Percentiles rank a stretch among this genome's conserved stretches.
Evolutionary conservation across 2,113 vertebrate species (phyloP).

Genomic region (Lagopus leucura): DNA sequence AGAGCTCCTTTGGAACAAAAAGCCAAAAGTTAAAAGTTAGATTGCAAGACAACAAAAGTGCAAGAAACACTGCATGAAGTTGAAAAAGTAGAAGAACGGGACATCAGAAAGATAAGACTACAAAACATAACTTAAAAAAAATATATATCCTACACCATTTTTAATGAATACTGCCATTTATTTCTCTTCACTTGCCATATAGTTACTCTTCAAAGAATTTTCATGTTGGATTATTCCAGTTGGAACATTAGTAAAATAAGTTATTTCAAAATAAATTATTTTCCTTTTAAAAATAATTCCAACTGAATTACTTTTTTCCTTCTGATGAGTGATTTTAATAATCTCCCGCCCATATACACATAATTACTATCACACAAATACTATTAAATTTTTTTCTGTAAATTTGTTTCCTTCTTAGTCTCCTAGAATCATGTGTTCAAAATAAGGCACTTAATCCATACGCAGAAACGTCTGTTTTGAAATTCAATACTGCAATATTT

Average conservation of each 20-base stretch:
- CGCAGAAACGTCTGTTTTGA: fast-evolving
- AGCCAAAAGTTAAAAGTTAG: not conserved
- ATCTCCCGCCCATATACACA: no score
- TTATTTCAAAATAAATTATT: not conserved
- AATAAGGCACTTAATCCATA: not conserved
- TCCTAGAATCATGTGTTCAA: not conserved
- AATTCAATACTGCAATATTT: not conserved
- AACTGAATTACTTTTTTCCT: fast-evolving
- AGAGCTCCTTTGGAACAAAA: not conserved
- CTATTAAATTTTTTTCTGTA: not conserved
- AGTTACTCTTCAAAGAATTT: not conserved
- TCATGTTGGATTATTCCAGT: not conserved
- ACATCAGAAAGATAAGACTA: not conserved
- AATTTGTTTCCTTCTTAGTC: not conserved
- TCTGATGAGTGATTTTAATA: not conserved
- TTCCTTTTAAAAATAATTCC: not conserved
- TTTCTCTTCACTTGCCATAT: not conserved
- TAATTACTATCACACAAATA: not conserved
- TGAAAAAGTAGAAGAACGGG: not conserved
- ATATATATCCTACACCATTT: not conserved
- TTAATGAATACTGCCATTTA: not conserved
- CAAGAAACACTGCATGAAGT: not conserved
- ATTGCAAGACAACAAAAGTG: not conserved
- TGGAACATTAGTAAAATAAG: not conserved
- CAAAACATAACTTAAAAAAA: not conserved